phyloP scores from a whole-genome alignment of 2,797 vertebrate species.

The Sebastes oblongus region DNA sequence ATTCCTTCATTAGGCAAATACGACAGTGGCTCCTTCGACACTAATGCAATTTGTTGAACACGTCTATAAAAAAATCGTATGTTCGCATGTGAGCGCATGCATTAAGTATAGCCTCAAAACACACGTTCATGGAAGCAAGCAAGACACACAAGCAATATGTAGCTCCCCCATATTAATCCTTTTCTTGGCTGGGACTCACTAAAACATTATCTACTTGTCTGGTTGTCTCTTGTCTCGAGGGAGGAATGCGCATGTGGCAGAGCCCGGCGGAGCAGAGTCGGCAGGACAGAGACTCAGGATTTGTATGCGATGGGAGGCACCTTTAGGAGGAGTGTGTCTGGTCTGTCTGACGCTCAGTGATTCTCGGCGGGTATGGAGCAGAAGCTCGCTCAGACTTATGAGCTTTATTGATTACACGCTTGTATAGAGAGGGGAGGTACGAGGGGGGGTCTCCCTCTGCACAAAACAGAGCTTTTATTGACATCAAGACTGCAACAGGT shows the following conservation, averaged over 20 bases:
- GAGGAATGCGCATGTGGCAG: constrained; percentile 41
- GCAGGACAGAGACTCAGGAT: constrained; percentile 42
- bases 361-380: constrained; percentile 57
- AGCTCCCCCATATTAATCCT: constrained; percentile 46
- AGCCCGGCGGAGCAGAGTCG: constrained; percentile 25
- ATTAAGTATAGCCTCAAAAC: constrained; percentile 41
- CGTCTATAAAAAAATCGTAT: constrained; percentile 45
- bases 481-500: constrained; percentile 44
- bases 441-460: background rate
- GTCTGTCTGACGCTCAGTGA: constrained; percentile 66
- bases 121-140: constrained; percentile 16
- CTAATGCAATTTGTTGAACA: constrained; percentile 65
- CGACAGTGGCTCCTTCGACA: constrained; percentile 38
- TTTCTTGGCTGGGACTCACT: constrained; percentile 40
- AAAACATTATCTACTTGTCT: constrained; percentile 59
- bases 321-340: constrained; percentile 65
- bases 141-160: constrained; percentile 22
- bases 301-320: constrained; percentile 65
- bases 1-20: constrained; percentile 78
- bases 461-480: constrained; percentile 42
- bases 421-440: background rate
- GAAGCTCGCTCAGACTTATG: constrained; percentile 61
- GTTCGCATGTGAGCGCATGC: constrained; percentile 24
- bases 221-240: constrained; percentile 42
- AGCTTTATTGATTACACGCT: constrained; percentile 69